These are phyloP conservation scores for Pelmatolapia mariae DNA, from an alignment of 2,113 vertebrate genomes.

Conservation along the genomic window DNA sequence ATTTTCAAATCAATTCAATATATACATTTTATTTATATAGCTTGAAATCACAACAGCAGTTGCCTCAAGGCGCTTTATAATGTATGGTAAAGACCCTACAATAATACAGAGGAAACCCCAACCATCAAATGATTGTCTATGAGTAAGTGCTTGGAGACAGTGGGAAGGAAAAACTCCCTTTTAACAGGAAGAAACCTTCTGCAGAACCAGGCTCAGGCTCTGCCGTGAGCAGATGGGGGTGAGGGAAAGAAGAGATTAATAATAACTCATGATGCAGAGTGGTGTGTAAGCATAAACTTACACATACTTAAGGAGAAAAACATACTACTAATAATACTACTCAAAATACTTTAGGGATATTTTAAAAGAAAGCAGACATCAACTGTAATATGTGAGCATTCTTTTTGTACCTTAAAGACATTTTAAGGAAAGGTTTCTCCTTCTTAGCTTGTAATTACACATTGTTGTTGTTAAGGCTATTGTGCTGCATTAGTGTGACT, in stretches of 20 bases:
- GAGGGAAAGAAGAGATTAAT: not conserved
- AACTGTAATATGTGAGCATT: not conserved
- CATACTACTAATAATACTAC: not conserved
- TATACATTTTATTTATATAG: not conserved
- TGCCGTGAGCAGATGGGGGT: not conserved
- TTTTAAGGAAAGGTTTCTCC: not conserved
- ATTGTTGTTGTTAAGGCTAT: not conserved
- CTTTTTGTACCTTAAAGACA: not conserved
- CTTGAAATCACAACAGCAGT: not conserved
- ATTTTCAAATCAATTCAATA: not conserved
- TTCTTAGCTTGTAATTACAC: not conserved
- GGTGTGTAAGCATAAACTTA: not conserved
- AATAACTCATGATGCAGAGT: not conserved
- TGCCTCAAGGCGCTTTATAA: accelerated
- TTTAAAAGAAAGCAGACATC: not conserved
- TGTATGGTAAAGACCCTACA: not conserved
- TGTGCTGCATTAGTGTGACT: not conserved
- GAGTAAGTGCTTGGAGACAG: not conserved
- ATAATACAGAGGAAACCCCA: not conserved
- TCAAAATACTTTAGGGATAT: not conserved
- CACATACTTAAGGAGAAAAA: not conserved
- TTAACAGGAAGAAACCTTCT: not conserved
- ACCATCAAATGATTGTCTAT: not conserved
- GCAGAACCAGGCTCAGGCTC: not conserved
- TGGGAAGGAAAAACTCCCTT: not conserved